Evolutionary conservation across 2,797 vertebrate species (phyloP).

Genomic region (Jordanella pulchra): DNA sequence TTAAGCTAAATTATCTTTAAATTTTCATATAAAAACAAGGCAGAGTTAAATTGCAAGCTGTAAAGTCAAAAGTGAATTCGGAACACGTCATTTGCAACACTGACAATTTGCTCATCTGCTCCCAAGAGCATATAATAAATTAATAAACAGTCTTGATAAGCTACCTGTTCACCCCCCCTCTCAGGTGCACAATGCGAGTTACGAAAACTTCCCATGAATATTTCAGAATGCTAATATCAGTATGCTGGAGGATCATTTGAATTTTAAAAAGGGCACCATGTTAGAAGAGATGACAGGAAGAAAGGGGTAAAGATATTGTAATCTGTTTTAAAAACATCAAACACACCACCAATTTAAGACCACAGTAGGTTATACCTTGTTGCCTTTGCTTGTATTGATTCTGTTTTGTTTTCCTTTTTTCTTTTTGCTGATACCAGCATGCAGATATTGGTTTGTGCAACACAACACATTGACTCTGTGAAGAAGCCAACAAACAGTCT

Average conservation of each 20-base stretch:
- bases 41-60: constrained; percentile 1
- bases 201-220: constrained; percentile 67
- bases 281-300: constrained; percentile 50
- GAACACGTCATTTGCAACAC: constrained; percentile 13
- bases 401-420: constrained; percentile 21
- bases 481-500: constrained; percentile 50
- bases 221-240: constrained; percentile 73
- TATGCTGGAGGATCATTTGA: constrained; percentile 61
- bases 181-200: constrained; percentile 49
- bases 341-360: constrained; percentile 16
- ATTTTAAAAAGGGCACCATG: constrained; percentile 54
- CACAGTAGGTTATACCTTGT: constrained; percentile 15
- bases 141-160: constrained; percentile 49
- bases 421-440: constrained; percentile 38
- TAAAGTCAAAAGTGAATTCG: constrained; percentile 14
- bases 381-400: constrained; percentile 43
- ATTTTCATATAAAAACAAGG: background rate
- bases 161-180: constrained; percentile 58
- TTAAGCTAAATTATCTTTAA: background rate
- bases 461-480: constrained; percentile 43
- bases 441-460: constrained; percentile 55
- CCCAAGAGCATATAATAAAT: constrained; percentile 56
- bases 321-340: constrained; percentile 38
- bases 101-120: constrained; percentile 33
- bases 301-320: constrained; percentile 41